A percentile compares a stretch with the other conserved stretches of the same genome.
These are phyloP conservation scores for Hypothenemus hampei DNA, from an alignment of 1,140 invertebrate species.

Conservation along the genomic window DNA sequence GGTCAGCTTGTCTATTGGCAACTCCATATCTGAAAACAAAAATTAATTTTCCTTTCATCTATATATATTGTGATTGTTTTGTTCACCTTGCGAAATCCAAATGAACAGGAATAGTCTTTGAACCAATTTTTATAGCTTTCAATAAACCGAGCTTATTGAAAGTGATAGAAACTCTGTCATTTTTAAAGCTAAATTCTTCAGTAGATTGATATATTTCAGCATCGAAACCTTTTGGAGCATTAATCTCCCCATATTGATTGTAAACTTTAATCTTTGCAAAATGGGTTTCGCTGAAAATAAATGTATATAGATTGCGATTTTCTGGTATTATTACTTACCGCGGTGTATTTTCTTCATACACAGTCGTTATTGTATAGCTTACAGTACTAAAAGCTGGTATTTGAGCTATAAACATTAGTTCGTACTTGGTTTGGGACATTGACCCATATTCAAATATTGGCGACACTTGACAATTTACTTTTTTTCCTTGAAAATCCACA, in stretches of 20 bases:
- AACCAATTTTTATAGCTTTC: conserved; percentile 54
- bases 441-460: conserved; percentile 60
- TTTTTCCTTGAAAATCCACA: conserved; percentile 51
- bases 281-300: conserved; percentile 49
- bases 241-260: conserved; percentile 40
- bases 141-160: conserved; percentile 65
- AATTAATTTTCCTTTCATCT: not conserved
- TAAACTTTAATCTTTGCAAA: conserved; percentile 52
- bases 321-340: conserved; percentile 25
- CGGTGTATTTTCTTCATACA: conserved; percentile 41
- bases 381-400: conserved; percentile 48
- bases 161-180: conserved; percentile 53
- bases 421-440: conserved; percentile 53
- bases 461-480: conserved; percentile 62
- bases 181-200: conserved; percentile 60
- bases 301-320: not conserved
- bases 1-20: conserved; percentile 55
- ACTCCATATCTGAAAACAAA: conserved; percentile 54
- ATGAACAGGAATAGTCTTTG: conserved; percentile 56
- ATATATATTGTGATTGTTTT: conserved; percentile 4
- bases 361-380: conserved; percentile 37
- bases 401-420: conserved; percentile 61
- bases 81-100: conserved; percentile 62
- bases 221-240: conserved; percentile 43
- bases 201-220: conserved; percentile 45